Evolutionary conservation across 2,888 invertebrate genomes (phyloP), one percentile per base, ranked within the genome.

Genomic region (Aspidapion aeneum): DNA sequence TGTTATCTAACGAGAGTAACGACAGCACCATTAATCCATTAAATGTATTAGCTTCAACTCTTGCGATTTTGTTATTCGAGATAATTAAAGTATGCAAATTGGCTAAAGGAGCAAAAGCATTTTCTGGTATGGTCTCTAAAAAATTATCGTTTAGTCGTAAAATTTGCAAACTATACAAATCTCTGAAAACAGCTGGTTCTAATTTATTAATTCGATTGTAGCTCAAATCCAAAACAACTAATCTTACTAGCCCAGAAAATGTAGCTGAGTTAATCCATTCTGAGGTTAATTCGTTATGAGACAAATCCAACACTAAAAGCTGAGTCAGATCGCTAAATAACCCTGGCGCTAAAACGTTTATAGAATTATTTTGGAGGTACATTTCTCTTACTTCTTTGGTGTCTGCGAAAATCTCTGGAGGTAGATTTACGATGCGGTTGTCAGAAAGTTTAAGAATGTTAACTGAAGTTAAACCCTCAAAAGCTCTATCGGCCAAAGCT

Each of bases 241-340:
- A 83, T 64, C 91, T 84, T 71, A 90, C 87, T 51, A 93, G 82
- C 70, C 91, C 91, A 57, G 87, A 83, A 78, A 93, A 93, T 12
- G 92, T 92, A 1, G 88, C 90, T 19, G 91, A 86, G 76, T 90
- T 91, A 66, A 91, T 89, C 91, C 91, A 91, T 75, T 91, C 92
- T 57, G 90, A 87, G 1, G 90, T 90, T 66, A 94, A 81, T 79
- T 91, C 90, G 77, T 93, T 93, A 71, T 87, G 86, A 21, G 91
- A 90, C 72, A 93, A 80, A 79, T 93, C 91, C 66, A 93, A 81
- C 66, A 91, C 88, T 58, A 91, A 80, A 58, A 94, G 82, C 78
- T 91, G 90, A 60, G 87, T 84, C 62, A 93, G 81, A 72, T 90
- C 90, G 73, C 87, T 86, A 75, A 94, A 92, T 64, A 93, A 81